phyloP scores from a whole-genome alignment of 1,140 invertebrate species.

The Eumeta japonica region DNA sequence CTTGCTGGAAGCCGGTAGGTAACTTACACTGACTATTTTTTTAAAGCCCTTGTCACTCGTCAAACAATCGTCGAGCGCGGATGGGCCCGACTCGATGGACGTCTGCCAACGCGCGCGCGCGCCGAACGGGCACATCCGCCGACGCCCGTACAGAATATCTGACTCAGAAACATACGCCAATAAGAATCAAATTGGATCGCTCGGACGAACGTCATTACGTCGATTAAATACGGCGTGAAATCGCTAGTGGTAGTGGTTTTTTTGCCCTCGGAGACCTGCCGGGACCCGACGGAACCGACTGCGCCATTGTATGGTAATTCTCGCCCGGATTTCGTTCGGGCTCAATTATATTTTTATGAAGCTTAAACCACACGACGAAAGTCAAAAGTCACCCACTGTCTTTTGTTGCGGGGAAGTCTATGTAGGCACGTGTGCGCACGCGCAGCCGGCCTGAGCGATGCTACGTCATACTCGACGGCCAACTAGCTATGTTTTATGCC shows the following conservation, averaged over 20 bases:
- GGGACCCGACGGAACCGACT: constrained; percentile 49
- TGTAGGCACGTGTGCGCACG: too few species aligned
- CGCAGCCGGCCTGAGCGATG: too few species aligned
- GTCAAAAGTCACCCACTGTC: constrained; percentile 50
- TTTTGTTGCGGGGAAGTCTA: too few species aligned
- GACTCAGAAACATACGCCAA: constrained; percentile 7
- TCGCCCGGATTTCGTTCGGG: constrained; percentile 51
- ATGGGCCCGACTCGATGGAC: constrained; percentile 49
- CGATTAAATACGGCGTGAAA: constrained; percentile 6
- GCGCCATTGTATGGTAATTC: constrained; percentile 53
- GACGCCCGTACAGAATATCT: neutral
- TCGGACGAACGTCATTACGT: constrained; percentile 2
- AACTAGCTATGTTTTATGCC: too few species aligned
- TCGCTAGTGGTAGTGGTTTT: constrained; percentile 34
- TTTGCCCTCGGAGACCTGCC: constrained; percentile 50
- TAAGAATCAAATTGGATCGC: constrained; percentile 13
- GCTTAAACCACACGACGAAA: constrained; percentile 45
- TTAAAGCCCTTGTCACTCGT: constrained; percentile 42
- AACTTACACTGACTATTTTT: constrained; percentile 43
- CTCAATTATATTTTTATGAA: constrained; percentile 56
- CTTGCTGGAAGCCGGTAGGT: constrained; percentile 22
- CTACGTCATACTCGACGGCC: too few species aligned
- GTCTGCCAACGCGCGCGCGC: constrained; percentile 31
- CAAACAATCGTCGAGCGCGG: constrained; percentile 41
- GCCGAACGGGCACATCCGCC: constrained; percentile 13